Evolutionary conservation across 2,113 vertebrate genomes (phyloP), one percentile per base, ranked within the genome.

Genomic region (Melanotaenia duboulayi): DNA sequence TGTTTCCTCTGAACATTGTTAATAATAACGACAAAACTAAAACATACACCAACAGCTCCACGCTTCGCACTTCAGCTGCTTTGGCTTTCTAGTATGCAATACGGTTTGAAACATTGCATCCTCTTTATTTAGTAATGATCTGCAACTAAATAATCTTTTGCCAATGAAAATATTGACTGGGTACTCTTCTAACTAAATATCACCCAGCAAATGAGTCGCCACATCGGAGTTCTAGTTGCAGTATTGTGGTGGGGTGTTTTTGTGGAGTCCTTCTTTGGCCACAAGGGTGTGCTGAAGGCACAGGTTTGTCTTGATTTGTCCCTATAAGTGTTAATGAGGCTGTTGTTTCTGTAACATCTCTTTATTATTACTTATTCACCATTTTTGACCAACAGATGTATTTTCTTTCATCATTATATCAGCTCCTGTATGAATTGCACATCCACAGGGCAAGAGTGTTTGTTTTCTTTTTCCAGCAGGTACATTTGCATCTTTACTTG

Each of bases 221-320:
- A 24, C 14, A 1, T 10, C 17, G 39, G 28, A 22, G 42, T 55
- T 58, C 57, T 44, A n/a, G 5, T 67, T 60, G 32, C 32, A 35
- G 32, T 72, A 49, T 46, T 11, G 49, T 23, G 57, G 19, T 20
- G 23, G 57, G 23, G 52, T 77, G 59, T 82, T 82, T 87, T 84
- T 88, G 76, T 74, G 71, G 66, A 20, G n/a, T n/a, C 56, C 12
- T n/a, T 11, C 46, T 78, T 68, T 76, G 2, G 1, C 89, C 91
- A 92, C 90, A 82, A 89, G 91, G 77, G 86, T 56, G 91, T 56
- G 89, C 84, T 90, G 25, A 77, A 83, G 54, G 39, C 71, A 19
- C 23, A 56, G 52, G 22, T 11, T 54, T 44, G 2, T 51, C 19
- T 72, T 54, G 1, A 52, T 46, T 24, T 74, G 10, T 35, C 52